Base-by-base conservation (phyloP, 2,888 invertebrate species). In the Campoplex capitator region DNA sequence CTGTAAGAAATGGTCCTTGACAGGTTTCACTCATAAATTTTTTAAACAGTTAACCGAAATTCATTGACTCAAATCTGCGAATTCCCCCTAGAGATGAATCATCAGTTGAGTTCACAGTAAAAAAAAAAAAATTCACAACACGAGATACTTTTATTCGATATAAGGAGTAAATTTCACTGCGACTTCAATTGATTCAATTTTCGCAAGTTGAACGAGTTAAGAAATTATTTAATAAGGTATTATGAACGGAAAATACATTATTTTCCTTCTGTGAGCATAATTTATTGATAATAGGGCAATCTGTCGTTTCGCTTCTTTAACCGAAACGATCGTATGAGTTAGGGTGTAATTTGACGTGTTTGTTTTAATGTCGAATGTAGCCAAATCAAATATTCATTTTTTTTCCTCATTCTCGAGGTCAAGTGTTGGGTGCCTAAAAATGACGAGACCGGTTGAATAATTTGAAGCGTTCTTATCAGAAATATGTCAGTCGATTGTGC, bases 401-500 rank as follows among this genome's bases (percentile, higher is more conserved):
- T 70, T n/a, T 2, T 45, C 6, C 54, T 56, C 56, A 35, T 6
- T 38, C 13, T 38, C n/a, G 56, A n/a, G 35, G 54, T 6, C 38
- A 32, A n/a, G 32, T 7, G 16, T 75, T 16, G 3, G 16, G 42
- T 7, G 16, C 45, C 42, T 28, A n/a, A 75, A 75, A 74, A 74
- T 13, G n/a, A 9, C n/a, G 18, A 38, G n/a, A 56, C 74, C 35
- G 7, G 70, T 54, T 54, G 70, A 54, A 48, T 32, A 83, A 78
- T 83, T 82, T 75, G 68, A 75, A 74, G 51, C n/a, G 62, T 48
- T 82, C 70, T 75, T 85, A 83, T 85, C 82, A 42, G 71, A 23
- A 48, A 79, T 78, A 82, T 68, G 74, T 83, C 78, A 82, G 68
- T 51, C 54, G 38, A 67, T 48, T 35, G 77, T 32, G 23, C 32